Base-by-base conservation (phyloP, 2,888 invertebrate genomes). In the Busseola fusca region DNA sequence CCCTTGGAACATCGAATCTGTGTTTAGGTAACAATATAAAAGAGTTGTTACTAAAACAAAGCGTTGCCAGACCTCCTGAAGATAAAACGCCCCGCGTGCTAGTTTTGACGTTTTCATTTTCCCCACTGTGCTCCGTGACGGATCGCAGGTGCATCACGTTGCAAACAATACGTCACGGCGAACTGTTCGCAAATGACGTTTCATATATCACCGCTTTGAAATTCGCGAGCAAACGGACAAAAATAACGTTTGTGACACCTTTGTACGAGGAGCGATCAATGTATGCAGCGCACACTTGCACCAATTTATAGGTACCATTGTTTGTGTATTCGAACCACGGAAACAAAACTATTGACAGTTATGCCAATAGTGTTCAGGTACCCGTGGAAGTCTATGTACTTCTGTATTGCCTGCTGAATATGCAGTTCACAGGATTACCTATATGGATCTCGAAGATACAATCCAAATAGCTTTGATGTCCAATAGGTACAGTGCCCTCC, bases 61-160 rank as follows among this genome's bases (percentile, higher is more conserved):
- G 62, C 64, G 56, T 30, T 64, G 65, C 80, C 78, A 69, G 73
- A 70, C 80, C 77, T 77, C 48, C 80, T 81, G 67, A 73, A 76
- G 81, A 83, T 80, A 83, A 73, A 81, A 74, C 48, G 70, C 64
- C 27, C 62, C 54, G 14, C 50, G 52, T 52, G 82, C 80, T 56
- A 59, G 82, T 80, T 82, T 80, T 80, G 90, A 89, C 88, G 70
- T 87, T 88, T 88, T 88, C 87, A 91, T 89, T 90, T 89, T 85
- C 80, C 81, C 72, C 62, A 58, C 68, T 74, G 74, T 67, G 73
- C 71, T 68, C 72, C 72, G 74, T 87, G 87, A 88, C 82, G 81
- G 80, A 90, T 88, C 87, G 70, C 90, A 90, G 90, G 90, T 90
- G 90, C 89, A 88, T 85, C 87, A 76, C 64, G 74, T 74, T 76